Conservation (phyloP, 2,888 invertebrate genomes). For the Cerastoderma edule region DNA sequence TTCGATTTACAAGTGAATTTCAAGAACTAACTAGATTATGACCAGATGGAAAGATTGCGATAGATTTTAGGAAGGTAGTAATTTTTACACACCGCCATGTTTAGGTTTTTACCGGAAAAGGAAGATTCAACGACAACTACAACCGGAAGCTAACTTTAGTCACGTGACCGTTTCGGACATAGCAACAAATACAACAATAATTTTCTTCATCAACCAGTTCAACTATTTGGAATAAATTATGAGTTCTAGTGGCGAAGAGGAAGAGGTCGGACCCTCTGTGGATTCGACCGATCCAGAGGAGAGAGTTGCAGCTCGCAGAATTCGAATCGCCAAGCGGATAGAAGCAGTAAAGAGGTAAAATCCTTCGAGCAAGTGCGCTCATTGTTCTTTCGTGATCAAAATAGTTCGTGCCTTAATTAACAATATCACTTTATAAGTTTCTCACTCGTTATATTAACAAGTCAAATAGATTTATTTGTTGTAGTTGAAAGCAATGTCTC, state of each 20-base stretch:
- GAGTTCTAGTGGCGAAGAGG: constrained; percentile 82
- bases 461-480: too few relatives aligned
- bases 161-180: constrained; percentile 51
- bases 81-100: constrained; percentile 75
- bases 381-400: too few relatives aligned
- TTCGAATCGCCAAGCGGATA: constrained; percentile 87
- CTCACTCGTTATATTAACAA: too few relatives aligned
- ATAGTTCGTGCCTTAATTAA: too few relatives aligned
- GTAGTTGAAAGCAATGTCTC: too few relatives aligned
- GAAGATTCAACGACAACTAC: constrained; percentile 55
- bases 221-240: constrained; percentile 59
- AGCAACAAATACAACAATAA: constrained; percentile 60
- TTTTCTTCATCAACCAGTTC: neutral
- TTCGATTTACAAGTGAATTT: too few relatives aligned
- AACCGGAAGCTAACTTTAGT: neutral
- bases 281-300: constrained; percentile 88
- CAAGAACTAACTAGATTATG: too few relatives aligned
- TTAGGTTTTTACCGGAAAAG: constrained; percentile 70
- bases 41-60: too few relatives aligned
- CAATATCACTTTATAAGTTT: too few relatives aligned
- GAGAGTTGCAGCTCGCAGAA: constrained; percentile 88
- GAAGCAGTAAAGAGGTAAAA: constrained; percentile 76
- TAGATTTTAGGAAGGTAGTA: too few relatives aligned
- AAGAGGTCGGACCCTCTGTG: constrained; percentile 82
- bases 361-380: too few relatives aligned